Percentiles rank a stretch among this genome's conserved stretches.
phyloP scores from a whole-genome alignment of 2,888 invertebrate genomes.

The Chromoteleia sp. region DNA sequence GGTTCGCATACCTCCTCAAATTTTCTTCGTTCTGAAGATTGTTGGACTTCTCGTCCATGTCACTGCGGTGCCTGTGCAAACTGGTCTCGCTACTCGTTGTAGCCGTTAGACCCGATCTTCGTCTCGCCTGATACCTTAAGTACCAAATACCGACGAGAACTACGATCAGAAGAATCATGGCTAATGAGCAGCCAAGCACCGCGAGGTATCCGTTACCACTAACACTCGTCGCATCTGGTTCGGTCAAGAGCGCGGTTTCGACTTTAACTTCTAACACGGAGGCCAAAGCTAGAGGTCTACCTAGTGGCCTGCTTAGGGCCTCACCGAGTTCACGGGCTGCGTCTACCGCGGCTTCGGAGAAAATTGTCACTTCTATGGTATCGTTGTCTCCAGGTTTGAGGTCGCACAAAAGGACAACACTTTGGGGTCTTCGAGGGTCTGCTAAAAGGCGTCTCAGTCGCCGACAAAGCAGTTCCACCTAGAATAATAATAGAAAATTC shows the following conservation, averaged over 20 bases:
- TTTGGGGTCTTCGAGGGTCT: conserved; percentile 86
- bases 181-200: conserved; percentile 80
- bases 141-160: conserved; percentile 81
- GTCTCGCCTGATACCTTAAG: conserved; percentile 70
- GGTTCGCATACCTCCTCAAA: conserved; percentile 92
- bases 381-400: conserved; percentile 92
- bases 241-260: conserved; percentile 88
- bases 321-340: conserved; percentile 94
- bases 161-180: conserved; percentile 78
- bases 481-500: background rate
- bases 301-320: conserved; percentile 87
- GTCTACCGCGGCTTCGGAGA: conserved; percentile 92
- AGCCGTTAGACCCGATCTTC: conserved; percentile 81
- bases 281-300: conserved; percentile 88
- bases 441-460: conserved; percentile 91
- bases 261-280: conserved; percentile 92
- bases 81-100: conserved; percentile 83
- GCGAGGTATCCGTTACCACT: conserved; percentile 78
- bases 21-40: conserved; percentile 97
- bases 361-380: conserved; percentile 93
- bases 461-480: conserved; percentile 90
- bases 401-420: conserved; percentile 93
- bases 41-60: conserved; percentile 92
- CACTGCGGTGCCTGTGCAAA: conserved; percentile 88
- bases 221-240: conserved; percentile 71